phyloP scores from a whole-genome alignment of 2,888 invertebrate genomes.

The Platycheirus rosarum region DNA sequence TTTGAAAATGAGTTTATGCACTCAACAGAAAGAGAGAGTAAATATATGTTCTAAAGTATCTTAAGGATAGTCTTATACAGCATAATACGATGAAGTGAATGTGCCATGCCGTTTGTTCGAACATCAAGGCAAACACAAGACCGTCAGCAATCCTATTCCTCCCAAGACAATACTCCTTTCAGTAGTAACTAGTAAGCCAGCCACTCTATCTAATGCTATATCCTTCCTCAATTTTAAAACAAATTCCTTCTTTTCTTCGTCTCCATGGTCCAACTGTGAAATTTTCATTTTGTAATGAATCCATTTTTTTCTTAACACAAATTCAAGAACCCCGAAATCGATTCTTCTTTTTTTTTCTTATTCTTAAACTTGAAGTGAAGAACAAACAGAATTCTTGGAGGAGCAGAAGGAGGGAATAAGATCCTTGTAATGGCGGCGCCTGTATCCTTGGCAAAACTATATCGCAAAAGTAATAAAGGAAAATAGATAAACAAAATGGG shows the following conservation, averaged over 20 bases:
- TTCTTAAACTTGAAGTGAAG: slow-evolving; percentile 40
- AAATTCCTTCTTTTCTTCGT: background rate
- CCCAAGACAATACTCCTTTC: slow-evolving; percentile 15
- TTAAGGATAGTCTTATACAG: slow-evolving; percentile 5
- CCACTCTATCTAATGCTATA: slow-evolving; percentile 36
- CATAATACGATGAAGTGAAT: slow-evolving; percentile 9
- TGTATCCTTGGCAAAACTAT: slow-evolving; percentile 33
- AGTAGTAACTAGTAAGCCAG: too few relatives aligned
- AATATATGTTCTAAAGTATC: slow-evolving; percentile 9
- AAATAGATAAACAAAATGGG: slow-evolving; percentile 29
- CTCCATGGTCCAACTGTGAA: slow-evolving; percentile 12
- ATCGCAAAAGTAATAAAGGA: slow-evolving; percentile 36
- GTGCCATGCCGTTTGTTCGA: background rate
- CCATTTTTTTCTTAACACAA: slow-evolving; percentile 14
- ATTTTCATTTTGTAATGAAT: slow-evolving; percentile 62
- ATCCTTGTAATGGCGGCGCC: slow-evolving; percentile 30
- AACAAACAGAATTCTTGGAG: slow-evolving; percentile 44
- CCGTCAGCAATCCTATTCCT: background rate
- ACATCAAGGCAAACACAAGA: slow-evolving; percentile 20
- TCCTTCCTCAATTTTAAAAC: slow-evolving; percentile 20
- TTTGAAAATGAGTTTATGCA: slow-evolving; percentile 64
- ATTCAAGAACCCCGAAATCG: slow-evolving; percentile 1
- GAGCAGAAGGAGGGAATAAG: slow-evolving; percentile 12
- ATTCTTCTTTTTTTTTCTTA: background rate
- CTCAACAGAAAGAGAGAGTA: slow-evolving; percentile 18